Base-by-base conservation (phyloP, 1,140 invertebrate genomes). In the Micrasema minimum region DNA sequence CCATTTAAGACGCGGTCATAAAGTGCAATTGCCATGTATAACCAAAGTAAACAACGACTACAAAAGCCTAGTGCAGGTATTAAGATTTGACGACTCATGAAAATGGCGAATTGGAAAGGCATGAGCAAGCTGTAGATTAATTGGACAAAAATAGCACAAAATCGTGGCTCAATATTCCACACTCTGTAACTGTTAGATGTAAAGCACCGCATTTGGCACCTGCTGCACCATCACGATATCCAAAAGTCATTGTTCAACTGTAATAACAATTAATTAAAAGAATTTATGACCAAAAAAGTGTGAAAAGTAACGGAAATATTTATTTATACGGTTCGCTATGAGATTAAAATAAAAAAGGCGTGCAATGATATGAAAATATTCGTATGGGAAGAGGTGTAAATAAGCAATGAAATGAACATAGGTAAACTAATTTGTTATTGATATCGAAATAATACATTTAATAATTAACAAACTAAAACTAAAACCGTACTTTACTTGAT, bases 71-170 rank as follows among this genome's bases (percentile, higher is more conserved):
- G 43, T 31, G 26, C 7, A n/a, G 43, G 16, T 16, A 20, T 11
- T n/a, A n/a, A n/a, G n/a, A 3, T 23, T 51, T 51, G 48, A 51
- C 20, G 48, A 12, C 48, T 51, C 43, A 46, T 31, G 26, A 31
- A 46, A 10, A 1, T 14, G 14, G 22, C 48, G 22, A 23, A 51
- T 51, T 23, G 48, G 22, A 51, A 51, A 51, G 18, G 48, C 23
- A 11, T 2, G 10, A 59, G n/a, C 6, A 20, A 35, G 26, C 26
- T 5, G 10, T 16, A 55, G 16, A 20, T 59, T 41, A 43, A 41
- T 59, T 59, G 37, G 16, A 41, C 9, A 38, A 59, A 59, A 59
- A 43, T 43, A 35, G 55, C 22, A 35, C 55, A 59, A 23, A 59
- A 59, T 59, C 55, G 55, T 41, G 37, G 55, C 10, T 9, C 35